These are phyloP conservation scores for Drosophila ironensis DNA, from an alignment of 1,140 invertebrate genomes.

Conservation along the genomic window DNA sequence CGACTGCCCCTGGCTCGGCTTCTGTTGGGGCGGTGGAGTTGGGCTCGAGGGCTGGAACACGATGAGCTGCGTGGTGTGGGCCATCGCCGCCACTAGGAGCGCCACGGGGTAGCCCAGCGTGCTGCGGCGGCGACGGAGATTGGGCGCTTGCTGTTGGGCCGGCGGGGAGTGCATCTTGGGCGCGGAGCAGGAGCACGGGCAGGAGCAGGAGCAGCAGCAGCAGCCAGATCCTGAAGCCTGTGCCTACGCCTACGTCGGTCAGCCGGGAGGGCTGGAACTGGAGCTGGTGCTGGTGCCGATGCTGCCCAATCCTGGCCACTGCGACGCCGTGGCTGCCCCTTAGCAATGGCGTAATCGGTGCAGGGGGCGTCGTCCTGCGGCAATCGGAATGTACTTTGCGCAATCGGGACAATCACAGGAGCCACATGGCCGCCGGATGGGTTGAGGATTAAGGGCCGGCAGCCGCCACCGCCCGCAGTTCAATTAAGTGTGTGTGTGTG, in stretches of 20 bases:
- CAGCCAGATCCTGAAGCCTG: constrained; percentile 37
- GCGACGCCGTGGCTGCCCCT: constrained; percentile 70
- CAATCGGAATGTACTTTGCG: constrained; percentile 27
- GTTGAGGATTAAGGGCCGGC: constrained; percentile 9
- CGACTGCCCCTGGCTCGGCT: constrained; percentile 6
- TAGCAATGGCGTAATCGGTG: constrained; percentile 36
- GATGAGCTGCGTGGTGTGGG: constrained; percentile 72
- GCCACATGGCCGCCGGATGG: constrained; percentile 35
- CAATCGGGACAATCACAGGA: constrained; percentile 42
- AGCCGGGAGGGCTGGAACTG: constrained; percentile 42
- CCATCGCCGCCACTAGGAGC: constrained; percentile 64
- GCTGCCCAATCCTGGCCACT: constrained; percentile 68
- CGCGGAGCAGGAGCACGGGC: constrained; percentile 25
- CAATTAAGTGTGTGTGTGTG: constrained; percentile 29
- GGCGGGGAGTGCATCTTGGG: constrained; percentile 26
- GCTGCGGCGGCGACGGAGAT: constrained; percentile 64
- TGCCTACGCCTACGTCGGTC: constrained; percentile 51
- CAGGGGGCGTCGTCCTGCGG: constrained; percentile 62
- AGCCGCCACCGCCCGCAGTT: constrained; percentile 47
- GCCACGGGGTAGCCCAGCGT: constrained; percentile 72
- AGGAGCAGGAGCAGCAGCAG: constrained; percentile 30
- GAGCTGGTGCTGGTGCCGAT: neutral
- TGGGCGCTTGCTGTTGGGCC: constrained; percentile 23
- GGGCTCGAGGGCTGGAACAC: constrained; percentile 58
- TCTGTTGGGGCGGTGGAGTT: constrained; percentile 5